Evolutionary conservation across 2,113 vertebrate species (phyloP).

Genomic region (Merops nubicus): DNA sequence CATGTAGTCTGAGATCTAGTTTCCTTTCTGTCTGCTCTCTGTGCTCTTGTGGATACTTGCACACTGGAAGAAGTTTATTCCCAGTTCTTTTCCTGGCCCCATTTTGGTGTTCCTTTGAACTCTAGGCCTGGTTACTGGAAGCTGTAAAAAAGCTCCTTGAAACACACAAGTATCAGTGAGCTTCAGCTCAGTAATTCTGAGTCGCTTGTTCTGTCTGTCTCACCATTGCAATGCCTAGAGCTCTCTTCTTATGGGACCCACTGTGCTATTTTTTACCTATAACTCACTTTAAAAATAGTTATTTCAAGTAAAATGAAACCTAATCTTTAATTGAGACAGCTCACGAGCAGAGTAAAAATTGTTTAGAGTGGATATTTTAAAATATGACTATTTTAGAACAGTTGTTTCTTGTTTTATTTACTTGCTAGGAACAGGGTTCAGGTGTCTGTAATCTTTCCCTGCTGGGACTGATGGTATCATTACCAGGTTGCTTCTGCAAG

Average conservation of each 20-base stretch:
- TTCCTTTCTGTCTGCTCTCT: not conserved
- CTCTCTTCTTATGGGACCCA: not conserved
- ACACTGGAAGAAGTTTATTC: not conserved
- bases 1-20: not conserved
- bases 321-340: not conserved
- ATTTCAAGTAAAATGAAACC: not conserved
- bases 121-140: not conserved
- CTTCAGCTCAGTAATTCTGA: not conserved
- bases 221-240: not conserved
- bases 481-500: not conserved
- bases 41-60: not conserved
- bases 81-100: not conserved
- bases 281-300: not conserved
- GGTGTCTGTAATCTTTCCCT: conserved; percentile 33
- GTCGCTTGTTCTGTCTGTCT: not conserved
- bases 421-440: not conserved
- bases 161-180: not conserved
- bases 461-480: not conserved
- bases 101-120: not conserved
- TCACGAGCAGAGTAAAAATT: not conserved
- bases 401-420: not conserved
- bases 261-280: not conserved
- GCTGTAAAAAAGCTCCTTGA: not conserved
- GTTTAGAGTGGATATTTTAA: not conserved
- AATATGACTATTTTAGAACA: not conserved